Percentiles rank a stretch among this genome's conserved stretches.
Evolutionary conservation across 64 coral and sea anemone genomes (phyloP).

Genomic region (Montipora foliosa): DNA sequence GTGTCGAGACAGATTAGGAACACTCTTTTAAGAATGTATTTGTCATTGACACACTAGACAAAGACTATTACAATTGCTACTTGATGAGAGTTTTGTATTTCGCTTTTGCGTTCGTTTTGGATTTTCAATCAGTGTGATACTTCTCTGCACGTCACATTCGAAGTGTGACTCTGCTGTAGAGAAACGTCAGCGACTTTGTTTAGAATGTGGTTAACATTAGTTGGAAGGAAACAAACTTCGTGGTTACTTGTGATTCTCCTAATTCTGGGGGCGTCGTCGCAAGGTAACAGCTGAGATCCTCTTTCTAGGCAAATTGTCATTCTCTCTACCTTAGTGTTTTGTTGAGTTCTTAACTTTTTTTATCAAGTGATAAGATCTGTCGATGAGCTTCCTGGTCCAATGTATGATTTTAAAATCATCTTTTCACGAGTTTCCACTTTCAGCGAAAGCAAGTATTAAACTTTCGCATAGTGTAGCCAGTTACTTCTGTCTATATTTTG

Average conservation of each 20-base stretch:
- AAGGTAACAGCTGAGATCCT: neutral
- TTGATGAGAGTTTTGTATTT: neutral
- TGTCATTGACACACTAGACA: neutral
- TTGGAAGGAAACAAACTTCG: neutral
- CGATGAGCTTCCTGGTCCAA: no score
- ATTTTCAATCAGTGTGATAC: no score
- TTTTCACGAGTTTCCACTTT: no score
- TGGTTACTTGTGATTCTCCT: neutral
- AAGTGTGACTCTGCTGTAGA: neutral
- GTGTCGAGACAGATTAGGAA: neutral
- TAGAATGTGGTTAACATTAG: neutral
- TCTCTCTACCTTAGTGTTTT: neutral
- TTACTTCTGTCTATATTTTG: no score
- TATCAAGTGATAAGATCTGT: neutral
- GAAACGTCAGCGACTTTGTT: neutral
- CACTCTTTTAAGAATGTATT: neutral
- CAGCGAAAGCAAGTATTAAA: no score
- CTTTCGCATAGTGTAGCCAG: no score
- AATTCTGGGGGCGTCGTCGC: neutral
- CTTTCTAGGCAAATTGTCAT: neutral
- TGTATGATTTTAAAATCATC: no score
- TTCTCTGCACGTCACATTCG: neutral
- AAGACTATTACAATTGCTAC: neutral
- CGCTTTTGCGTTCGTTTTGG: neutral
- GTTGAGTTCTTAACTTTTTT: neutral